Conservation (phyloP, 2,888 invertebrate genomes). For the Drosophila longiperda region DNA sequence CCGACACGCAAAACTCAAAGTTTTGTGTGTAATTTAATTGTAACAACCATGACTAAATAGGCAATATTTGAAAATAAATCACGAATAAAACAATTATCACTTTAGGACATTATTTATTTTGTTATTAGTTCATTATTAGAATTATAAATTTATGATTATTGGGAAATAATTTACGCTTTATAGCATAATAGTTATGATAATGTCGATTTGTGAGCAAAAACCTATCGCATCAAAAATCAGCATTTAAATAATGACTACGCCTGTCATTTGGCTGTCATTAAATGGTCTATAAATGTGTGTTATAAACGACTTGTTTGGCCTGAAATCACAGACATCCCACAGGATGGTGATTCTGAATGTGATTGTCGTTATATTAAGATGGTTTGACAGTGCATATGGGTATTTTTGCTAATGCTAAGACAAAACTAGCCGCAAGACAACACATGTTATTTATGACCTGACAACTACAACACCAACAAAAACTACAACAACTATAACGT, state of each 20-base stretch:
- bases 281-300: constrained; percentile 50
- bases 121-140: background rate
- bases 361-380: constrained; percentile 42
- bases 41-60: background rate
- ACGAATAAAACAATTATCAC: background rate
- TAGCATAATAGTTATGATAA: constrained; percentile 8
- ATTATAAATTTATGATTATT: background rate
- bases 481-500: constrained; percentile 24
- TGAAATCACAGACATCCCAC: constrained; percentile 37
- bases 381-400: constrained; percentile 47
- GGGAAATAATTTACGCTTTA: constrained; percentile 6
- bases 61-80: background rate
- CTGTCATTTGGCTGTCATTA: constrained; percentile 43
- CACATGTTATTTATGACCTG: constrained; percentile 52
- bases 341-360: constrained; percentile 33
- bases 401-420: constrained; percentile 59
- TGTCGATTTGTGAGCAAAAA: constrained; percentile 12
- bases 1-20: background rate
- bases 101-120: background rate
- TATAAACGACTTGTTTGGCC: constrained; percentile 47
- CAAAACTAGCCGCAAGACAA: constrained; percentile 45
- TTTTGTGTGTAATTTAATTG: background rate
- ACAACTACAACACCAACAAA: constrained; percentile 29
- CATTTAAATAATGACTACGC: constrained; percentile 53
- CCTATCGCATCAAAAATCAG: constrained; percentile 5